Evolutionary conservation across 2,113 vertebrate species (phyloP).

Genomic region (Cinclus mexicanus): DNA sequence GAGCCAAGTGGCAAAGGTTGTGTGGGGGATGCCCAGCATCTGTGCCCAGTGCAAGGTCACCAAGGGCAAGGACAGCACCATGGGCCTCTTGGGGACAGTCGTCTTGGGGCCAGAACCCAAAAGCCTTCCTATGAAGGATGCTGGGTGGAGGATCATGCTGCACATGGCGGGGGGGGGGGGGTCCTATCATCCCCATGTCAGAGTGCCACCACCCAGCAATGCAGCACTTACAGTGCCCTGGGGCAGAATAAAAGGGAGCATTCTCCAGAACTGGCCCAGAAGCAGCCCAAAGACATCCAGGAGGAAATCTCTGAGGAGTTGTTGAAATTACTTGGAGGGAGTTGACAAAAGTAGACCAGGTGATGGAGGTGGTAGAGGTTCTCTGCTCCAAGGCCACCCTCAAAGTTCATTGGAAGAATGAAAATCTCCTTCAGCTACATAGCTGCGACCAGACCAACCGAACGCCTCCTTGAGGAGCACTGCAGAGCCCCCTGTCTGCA

Average conservation of each 20-base stretch:
- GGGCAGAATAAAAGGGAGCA: neutral
- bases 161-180: neutral
- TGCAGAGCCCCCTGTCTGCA: neutral
- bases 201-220: neutral
- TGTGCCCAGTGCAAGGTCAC: neutral
- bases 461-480: neutral
- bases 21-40: neutral
- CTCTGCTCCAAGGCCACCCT: neutral
- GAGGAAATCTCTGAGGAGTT: neutral
- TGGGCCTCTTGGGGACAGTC: neutral
- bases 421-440: neutral
- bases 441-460: neutral
- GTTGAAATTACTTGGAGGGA: neutral
- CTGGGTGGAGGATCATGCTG: neutral
- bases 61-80: neutral
- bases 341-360: neutral
- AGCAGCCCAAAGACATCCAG: neutral
- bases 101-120: neutral
- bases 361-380: neutral
- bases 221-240: neutral
- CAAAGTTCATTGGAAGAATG: neutral
- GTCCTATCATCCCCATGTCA: neutral
- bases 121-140: neutral
- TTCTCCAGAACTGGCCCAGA: neutral
- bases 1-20: neutral